A percentile compares a stretch with the other conserved stretches of the same genome.
Conservation (phyloP, 2,797 vertebrate species). For the Chaunax sp. region DNA sequence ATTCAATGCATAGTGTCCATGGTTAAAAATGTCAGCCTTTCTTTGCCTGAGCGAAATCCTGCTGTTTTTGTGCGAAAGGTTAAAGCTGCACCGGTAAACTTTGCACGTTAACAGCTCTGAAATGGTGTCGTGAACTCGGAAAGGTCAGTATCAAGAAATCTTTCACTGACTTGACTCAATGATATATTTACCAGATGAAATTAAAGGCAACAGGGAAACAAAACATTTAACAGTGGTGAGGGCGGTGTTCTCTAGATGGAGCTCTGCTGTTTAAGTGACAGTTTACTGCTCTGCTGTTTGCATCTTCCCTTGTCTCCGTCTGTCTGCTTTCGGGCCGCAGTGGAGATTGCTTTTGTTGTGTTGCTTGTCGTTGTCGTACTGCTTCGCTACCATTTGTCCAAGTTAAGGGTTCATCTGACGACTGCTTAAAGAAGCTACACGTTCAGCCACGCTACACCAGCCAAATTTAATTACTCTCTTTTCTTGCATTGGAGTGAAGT, state of each 20-base stretch:
- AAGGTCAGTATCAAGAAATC: conserved; percentile 19
- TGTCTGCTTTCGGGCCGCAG: conserved; percentile 47
- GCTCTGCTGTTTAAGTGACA: conserved; percentile 41
- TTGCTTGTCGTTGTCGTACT: conserved; percentile 50
- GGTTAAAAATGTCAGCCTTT: too few relatives aligned
- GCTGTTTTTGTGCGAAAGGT: not conserved
- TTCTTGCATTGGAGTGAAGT: conserved; percentile 18
- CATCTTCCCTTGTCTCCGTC: conserved; percentile 38
- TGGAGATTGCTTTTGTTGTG: conserved; percentile 56
- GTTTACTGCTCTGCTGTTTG: conserved; percentile 50
- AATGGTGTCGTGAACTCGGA: not conserved
- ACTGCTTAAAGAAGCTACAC: conserved; percentile 38
- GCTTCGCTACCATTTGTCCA: conserved; percentile 63
- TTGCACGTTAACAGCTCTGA: not conserved
- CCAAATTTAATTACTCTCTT: conserved; percentile 53
- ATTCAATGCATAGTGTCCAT: too few relatives aligned
- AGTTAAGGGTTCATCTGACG: conserved; percentile 52
- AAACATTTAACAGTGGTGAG: conserved; percentile 33
- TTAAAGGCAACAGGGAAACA: conserved; percentile 46
- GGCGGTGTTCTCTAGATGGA: conserved; percentile 12
- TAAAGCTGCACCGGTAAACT: not conserved
- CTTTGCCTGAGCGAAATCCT: not conserved
- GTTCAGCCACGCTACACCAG: conserved; percentile 48
- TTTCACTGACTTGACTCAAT: conserved; percentile 24
- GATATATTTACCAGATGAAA: conserved; percentile 55